phyloP scores from a whole-genome alignment of 2,888 invertebrate species.

The Augochlorella aurata region DNA sequence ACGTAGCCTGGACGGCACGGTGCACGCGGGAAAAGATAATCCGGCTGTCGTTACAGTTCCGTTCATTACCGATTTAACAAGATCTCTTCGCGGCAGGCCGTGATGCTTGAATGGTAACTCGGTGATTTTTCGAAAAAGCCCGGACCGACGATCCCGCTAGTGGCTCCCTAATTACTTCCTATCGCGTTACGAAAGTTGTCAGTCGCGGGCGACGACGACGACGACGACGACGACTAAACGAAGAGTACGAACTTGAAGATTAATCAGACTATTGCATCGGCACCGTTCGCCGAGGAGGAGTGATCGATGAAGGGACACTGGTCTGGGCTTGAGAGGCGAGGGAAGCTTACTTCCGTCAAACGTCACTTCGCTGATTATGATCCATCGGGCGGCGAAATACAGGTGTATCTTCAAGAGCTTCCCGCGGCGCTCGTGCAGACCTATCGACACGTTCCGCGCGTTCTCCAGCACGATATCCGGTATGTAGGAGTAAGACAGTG shows the following conservation, averaged over 20 bases:
- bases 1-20: not conserved
- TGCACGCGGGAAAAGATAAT: slow-evolving; percentile 50
- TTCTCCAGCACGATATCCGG: slow-evolving; percentile 86
- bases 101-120: slow-evolving; percentile 32
- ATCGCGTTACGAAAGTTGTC: not conserved
- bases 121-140: slow-evolving; percentile 25
- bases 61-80: slow-evolving; percentile 48
- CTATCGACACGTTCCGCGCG: slow-evolving; percentile 87
- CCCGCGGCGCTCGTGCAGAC: slow-evolving; percentile 85
- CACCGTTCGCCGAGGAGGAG: not conserved
- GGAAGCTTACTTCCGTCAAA: slow-evolving; percentile 84
- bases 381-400: slow-evolving; percentile 87
- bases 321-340: not conserved
- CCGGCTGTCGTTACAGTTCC: slow-evolving; percentile 32
- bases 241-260: slow-evolving; percentile 6
- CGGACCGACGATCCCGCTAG: not conserved
- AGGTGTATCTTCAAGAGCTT: slow-evolving; percentile 85
- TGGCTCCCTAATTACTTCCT: slow-evolving; percentile 23
- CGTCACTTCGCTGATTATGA: slow-evolving; percentile 88
- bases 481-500: slow-evolving; percentile 83
- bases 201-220: not conserved
- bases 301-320: slow-evolving; percentile 15
- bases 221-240: not conserved
- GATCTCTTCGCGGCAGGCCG: slow-evolving; percentile 12
- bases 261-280: slow-evolving; percentile 13